Evolutionary conservation across 2,888 invertebrate genomes (phyloP).

Genomic region (Pheosia gnoma): DNA sequence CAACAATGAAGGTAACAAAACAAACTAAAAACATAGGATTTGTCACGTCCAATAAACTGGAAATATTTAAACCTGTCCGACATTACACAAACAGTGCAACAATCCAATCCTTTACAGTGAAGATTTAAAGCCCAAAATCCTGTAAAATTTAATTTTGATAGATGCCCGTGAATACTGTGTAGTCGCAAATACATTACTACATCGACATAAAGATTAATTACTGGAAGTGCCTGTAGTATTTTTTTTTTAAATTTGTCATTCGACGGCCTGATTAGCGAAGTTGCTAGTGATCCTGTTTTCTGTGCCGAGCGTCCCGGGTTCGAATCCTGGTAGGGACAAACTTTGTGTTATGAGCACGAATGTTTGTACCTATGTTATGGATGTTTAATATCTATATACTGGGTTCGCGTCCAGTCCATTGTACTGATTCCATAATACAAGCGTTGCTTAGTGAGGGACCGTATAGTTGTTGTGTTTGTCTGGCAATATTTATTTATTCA

Average conservation of each 20-base stretch:
- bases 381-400: too few relatives aligned
- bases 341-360: too few relatives aligned
- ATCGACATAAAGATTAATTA: neutral
- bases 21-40: constrained; percentile 42
- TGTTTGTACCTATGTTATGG: too few relatives aligned
- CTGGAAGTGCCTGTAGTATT: constrained; percentile 35
- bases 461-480: too few relatives aligned
- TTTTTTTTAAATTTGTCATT: neutral
- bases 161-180: constrained; percentile 63
- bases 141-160: constrained; percentile 77
- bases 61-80: constrained; percentile 40
- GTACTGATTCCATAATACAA: too few relatives aligned
- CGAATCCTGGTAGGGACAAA: too few relatives aligned
- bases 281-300: too few relatives aligned
- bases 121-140: constrained; percentile 64
- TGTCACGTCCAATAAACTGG: constrained; percentile 36
- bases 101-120: constrained; percentile 59
- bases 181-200: constrained; percentile 55
- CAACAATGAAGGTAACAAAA: constrained; percentile 37
- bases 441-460: too few relatives aligned
- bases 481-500: too few relatives aligned
- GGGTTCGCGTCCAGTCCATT: too few relatives aligned
- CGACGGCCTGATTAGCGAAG: too few relatives aligned
- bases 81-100: constrained; percentile 46
- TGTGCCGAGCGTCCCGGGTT: too few relatives aligned